These are phyloP conservation scores for Coelinius sp. DNA, from an alignment of 2,888 invertebrate species.

Conservation along the genomic window DNA sequence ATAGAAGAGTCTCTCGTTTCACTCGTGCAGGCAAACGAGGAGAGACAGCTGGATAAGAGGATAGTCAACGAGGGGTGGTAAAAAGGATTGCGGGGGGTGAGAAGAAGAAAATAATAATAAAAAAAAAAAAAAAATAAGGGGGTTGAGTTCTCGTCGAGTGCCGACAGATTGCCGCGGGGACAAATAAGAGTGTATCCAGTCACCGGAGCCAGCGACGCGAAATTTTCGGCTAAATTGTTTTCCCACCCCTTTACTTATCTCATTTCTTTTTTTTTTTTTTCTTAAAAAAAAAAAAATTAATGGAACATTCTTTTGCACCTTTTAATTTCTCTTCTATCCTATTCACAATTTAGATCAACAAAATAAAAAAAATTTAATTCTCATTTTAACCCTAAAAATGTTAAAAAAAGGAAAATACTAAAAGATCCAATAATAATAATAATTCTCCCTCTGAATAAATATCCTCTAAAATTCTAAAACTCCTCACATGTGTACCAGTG, in stretches of 20 bases:
- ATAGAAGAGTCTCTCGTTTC: slow-evolving; percentile 6
- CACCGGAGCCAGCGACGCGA: slow-evolving; percentile 63
- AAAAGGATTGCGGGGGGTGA: slow-evolving; percentile 31
- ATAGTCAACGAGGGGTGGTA: slow-evolving; percentile 19
- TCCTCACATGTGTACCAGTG: neutral
- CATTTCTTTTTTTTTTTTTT: neutral
- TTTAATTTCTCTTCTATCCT: no score
- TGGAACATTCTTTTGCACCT: no score
- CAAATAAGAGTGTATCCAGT: slow-evolving; percentile 65
- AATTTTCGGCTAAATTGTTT: slow-evolving; percentile 67
- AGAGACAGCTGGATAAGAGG: slow-evolving; percentile 15
- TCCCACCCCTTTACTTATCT: slow-evolving; percentile 41
- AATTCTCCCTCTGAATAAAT: neutral
- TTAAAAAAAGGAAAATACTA: neutral
- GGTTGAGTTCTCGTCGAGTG: slow-evolving; percentile 57
- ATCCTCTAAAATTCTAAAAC: slow-evolving; percentile 12
- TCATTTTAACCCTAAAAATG: neutral
- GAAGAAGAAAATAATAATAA: slow-evolving; percentile 45
- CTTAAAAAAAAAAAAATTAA: neutral
- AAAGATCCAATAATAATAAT: neutral
- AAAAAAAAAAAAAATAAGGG: slow-evolving; percentile 50
- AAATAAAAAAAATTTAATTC: no score
- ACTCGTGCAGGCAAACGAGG: slow-evolving; percentile 8
- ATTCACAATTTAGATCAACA: neutral
- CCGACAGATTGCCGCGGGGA: slow-evolving; percentile 66